Percentiles rank a stretch among this genome's conserved stretches.
Conservation (phyloP, 2,888 invertebrate species). For the Leptothorax acervorum region DNA sequence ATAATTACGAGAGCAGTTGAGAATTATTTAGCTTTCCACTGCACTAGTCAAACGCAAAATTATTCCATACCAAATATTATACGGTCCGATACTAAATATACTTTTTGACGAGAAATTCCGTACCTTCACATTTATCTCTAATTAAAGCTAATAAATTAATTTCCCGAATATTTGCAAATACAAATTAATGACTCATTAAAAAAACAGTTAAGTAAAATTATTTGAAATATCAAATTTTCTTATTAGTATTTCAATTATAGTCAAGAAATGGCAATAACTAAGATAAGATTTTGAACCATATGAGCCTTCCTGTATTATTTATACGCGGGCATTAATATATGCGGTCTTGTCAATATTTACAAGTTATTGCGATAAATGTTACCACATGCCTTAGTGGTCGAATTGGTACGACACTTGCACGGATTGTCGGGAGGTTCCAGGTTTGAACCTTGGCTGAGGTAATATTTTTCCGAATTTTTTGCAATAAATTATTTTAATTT, state of each 20-base stretch:
- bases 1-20: constrained; percentile 13
- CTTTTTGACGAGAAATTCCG: constrained; percentile 17
- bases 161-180: background rate
- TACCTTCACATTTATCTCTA: constrained; percentile 1
- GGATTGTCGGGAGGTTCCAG: no score
- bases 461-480: no score
- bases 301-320: no score
- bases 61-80: constrained; percentile 24
- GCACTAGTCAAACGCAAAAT: constrained; percentile 34
- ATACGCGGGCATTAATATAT: no score
- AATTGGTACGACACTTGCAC: no score
- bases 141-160: constrained; percentile 37
- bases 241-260: background rate
- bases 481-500: no score
- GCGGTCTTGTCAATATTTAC: no score
- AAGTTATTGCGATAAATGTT: no score
- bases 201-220: background rate
- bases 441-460: no score
- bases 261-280: background rate
- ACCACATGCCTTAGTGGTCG: no score
- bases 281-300: no score
- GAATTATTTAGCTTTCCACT: constrained; percentile 44
- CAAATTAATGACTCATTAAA: background rate
- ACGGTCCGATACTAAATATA: background rate
- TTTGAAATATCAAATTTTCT: background rate